These are phyloP conservation scores for Halcyon malimbica DNA, from an alignment of 2,113 vertebrate genomes.

Conservation along the genomic window DNA sequence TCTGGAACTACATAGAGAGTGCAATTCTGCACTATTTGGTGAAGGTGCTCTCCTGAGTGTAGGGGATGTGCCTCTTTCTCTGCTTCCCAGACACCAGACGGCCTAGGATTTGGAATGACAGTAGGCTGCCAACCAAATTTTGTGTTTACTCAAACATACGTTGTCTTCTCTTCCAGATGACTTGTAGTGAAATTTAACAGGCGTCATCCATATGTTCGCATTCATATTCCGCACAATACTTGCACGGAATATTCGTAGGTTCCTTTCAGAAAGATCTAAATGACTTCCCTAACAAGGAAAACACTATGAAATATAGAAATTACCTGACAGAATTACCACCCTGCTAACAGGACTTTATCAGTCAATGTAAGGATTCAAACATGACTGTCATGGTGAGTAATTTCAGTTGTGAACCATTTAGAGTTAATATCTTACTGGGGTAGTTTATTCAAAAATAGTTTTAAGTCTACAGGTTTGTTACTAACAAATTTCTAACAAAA, in stretches of 20 bases:
- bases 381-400: background rate
- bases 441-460: conserved; percentile 23
- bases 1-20: conserved; percentile 44
- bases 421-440: conserved; percentile 1
- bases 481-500: conserved; percentile 21
- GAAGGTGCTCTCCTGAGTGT: conserved; percentile 9
- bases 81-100: conserved; percentile 24
- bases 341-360: background rate
- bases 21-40: background rate
- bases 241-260: conserved; percentile 4
- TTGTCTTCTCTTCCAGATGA: conserved; percentile 59
- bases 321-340: background rate
- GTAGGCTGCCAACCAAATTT: conserved; percentile 56
- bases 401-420: conserved; percentile 8
- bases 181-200: conserved; percentile 64
- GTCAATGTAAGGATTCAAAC: background rate
- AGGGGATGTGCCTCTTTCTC: conserved; percentile 8
- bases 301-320: background rate
- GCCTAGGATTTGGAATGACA: conserved; percentile 49
- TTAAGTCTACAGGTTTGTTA: conserved; percentile 15
- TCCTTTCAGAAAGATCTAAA: conserved; percentile 19
- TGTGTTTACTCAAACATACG: conserved; percentile 63
- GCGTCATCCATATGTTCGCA: conserved; percentile 46
- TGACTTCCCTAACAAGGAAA: background rate
- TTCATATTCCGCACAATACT: conserved; percentile 62